A percentile compares a stretch with the other conserved stretches of the same genome.
phyloP scores from a whole-genome alignment of 1,140 invertebrate species.

The Macrobrachium nipponense region DNA sequence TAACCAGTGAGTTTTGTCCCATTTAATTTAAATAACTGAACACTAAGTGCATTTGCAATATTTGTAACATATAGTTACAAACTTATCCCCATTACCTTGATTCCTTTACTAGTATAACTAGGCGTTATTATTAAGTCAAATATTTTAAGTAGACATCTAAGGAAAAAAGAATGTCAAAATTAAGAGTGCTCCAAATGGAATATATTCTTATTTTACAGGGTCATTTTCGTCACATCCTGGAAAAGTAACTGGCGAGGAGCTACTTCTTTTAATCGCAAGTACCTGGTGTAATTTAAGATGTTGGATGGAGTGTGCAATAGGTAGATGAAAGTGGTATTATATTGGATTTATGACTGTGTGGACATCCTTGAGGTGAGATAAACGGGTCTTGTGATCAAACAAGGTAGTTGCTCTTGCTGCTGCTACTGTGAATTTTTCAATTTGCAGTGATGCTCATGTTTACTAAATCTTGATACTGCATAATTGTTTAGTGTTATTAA shows the following conservation, averaged over 20 bases:
- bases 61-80: no score
- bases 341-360: neutral
- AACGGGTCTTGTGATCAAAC: constrained; percentile 22
- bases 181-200: neutral
- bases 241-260: constrained; percentile 7
- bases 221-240: constrained; percentile 21
- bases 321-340: neutral
- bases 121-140: no score
- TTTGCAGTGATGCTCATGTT: constrained; percentile 4
- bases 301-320: constrained; percentile 14
- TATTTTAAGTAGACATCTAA: no score
- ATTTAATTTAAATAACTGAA: no score
- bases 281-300: constrained; percentile 18
- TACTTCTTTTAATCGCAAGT: constrained; percentile 11
- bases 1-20: no score
- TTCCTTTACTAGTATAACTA: no score
- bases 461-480: constrained; percentile 2
- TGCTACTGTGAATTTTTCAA: neutral
- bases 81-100: no score
- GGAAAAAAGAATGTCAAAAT: no score
- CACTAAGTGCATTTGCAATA: no score
- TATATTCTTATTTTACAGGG: neutral
- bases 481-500: constrained; percentile 19
- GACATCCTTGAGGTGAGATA: constrained; percentile 8
- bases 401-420: neutral